Evolutionary conservation across 2,888 invertebrate genomes (phyloP).

Genomic region (Mantis religiosa): DNA sequence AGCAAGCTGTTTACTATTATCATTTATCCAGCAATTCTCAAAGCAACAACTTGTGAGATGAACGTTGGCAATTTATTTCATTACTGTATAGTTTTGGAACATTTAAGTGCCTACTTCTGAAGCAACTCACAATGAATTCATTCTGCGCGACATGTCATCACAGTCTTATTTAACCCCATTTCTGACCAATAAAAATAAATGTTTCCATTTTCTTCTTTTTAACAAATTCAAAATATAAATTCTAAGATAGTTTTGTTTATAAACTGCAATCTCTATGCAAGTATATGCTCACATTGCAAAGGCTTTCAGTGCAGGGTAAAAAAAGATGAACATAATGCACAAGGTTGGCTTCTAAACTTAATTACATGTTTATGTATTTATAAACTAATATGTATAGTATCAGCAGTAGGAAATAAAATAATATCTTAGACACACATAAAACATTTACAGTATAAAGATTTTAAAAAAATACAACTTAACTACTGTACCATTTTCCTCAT

Average conservation of each 20-base stretch:
- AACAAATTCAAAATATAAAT: not conserved
- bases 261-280: not conserved
- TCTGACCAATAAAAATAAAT: not conserved
- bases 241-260: not conserved
- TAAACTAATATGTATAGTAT: conserved; percentile 6
- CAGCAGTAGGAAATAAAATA: conserved; percentile 3
- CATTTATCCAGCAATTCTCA: not conserved
- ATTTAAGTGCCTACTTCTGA: not conserved
- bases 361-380: conserved; percentile 1
- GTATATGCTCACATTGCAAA: not conserved
- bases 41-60: not conserved
- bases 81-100: not conserved
- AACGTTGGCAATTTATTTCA: not conserved
- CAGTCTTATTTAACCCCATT: not conserved
- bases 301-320: not conserved
- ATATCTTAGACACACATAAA: conserved; percentile 3
- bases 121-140: not conserved
- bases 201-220: not conserved
- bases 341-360: not conserved
- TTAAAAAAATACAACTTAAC: conserved; percentile 17
- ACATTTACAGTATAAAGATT: conserved; percentile 17
- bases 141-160: not conserved
- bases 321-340: conserved; percentile 4
- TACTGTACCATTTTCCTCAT: conserved; percentile 4
- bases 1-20: not conserved